Base-by-base conservation (phyloP, 2,113 vertebrate genomes). In the Mystacornis crossleyi region DNA sequence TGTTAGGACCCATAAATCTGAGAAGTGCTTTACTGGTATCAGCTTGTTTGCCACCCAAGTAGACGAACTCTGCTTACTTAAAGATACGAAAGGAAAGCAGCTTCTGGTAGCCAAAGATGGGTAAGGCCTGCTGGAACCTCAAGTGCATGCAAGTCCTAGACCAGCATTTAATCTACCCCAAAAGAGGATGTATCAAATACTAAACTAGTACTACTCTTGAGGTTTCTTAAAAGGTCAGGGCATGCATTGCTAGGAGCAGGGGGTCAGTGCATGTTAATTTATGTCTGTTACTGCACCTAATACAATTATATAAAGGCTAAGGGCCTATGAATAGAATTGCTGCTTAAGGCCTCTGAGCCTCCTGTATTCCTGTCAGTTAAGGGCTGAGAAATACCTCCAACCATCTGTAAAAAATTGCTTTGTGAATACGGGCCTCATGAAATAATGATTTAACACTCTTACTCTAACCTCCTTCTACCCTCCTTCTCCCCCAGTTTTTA, bases 281-380 rank as follows among this genome's bases (percentile, higher is more conserved):
- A 86, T 14, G 15, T 93, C 70, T 91, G 65, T 92, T 93, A 87
- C 66, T 91, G 71, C 57, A 83, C 86, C 94, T 95, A 86, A 97
- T 94, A 65, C 57, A 93, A 80, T 97, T 93, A 95, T 79, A 80
- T 85, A 94, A 93, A 97, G 86, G 94, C 94, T 86, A 91, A 96
- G 86, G 89, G 93, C 90, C 95, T 95, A 14, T 78, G 90, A 94
- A 83, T 90, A 92, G 88, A 93, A 86, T 72, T 95, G 88, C 88
- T 96, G 90, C 91, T 96, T 53, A 85, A 97, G 95, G 95, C 95
- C 93, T 96, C 71, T 47, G 79, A 95, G 82, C 51, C 82, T 96
- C 82, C 85, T 74, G 55, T 90, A 86, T 90, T 80, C 79, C 67
- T 93, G 79, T 86, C 90, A 94, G 90, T 90, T 90, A 71, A 75